Evolutionary conservation across 2,888 invertebrate species (phyloP), one percentile per base, ranked within the genome.

Genomic region (Apodemia duryi): DNA sequence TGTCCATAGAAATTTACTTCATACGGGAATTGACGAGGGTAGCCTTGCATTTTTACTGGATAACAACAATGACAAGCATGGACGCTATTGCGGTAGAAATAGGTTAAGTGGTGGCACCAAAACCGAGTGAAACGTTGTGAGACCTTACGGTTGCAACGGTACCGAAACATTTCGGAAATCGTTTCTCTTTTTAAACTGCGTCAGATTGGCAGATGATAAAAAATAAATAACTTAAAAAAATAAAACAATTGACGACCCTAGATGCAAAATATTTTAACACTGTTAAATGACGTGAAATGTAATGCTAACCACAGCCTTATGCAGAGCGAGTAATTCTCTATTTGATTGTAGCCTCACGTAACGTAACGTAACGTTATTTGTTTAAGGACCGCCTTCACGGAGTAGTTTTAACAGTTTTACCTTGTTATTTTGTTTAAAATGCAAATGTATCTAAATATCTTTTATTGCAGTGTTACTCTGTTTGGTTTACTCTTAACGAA

Each of bases 331-430:
- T 60, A 13, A 35, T n/a, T n/a, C 60, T 60, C 35, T 7, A 35
- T 32, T 60, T 35, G 13, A 35, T 32, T 29, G 60, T n/a, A 60
- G 60, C 32, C 35, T 60, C 35, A 60, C 32, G 35, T 60, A 32
- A 35, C 13, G 4, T 35, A 46, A 21, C 21, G 21, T 29, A 32
- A 60, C 32, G 7, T 13, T 57, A 35, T 57, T 57, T 32, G 57
- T 35, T 57, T 35, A 57, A 57, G 13, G 32, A 57, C 35, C 32
- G n/a, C 6, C 49, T 7, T 21, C 49, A 49, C 2, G 10, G 29
- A 35, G 29, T 57, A 57, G 57, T 57, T 57, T 57, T 29, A 13
- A 57, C 11, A 35, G 32, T 57, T 57, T 57, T 57, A 57, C 57
- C 57, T 13, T 13, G 32, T 57, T 57, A 35, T n/a, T 13, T 57